Conservation (phyloP, 2,888 invertebrate genomes). For the Acrocyrtus sp. region DNA sequence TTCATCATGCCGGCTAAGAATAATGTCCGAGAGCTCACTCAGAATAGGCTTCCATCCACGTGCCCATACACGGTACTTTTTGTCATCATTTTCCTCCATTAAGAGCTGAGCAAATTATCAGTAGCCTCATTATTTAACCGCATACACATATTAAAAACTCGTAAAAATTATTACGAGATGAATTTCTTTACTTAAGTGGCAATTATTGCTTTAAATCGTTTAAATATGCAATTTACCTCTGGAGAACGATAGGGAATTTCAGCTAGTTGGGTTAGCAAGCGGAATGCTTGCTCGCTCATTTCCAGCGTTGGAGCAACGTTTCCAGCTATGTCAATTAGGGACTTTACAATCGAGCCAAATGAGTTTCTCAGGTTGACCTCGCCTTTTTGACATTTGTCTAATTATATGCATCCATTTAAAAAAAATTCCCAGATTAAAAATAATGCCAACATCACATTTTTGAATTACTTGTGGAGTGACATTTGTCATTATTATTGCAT, state of each 20-base stretch:
- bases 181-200: neutral
- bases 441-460: neutral
- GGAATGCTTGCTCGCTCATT: constrained; percentile 47
- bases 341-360: constrained; percentile 43
- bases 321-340: constrained; percentile 49
- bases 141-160: no score
- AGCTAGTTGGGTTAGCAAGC: constrained; percentile 42
- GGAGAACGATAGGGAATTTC: constrained; percentile 40
- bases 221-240: constrained; percentile 29
- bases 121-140: no score
- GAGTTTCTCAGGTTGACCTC: constrained; percentile 46
- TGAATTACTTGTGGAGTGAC: no score
- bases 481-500: no score
- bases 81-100: constrained; percentile 47
- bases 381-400: constrained; percentile 50
- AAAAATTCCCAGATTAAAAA: neutral
- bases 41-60: constrained; percentile 56
- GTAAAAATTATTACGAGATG: neutral
- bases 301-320: constrained; percentile 48
- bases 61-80: constrained; percentile 41
- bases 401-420: neutral
- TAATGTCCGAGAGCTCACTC: constrained; percentile 40
- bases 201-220: neutral
- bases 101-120: constrained; percentile 23
- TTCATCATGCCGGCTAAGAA: constrained; percentile 8